Percentiles rank a stretch among this genome's conserved stretches.
phyloP scores from a whole-genome alignment of 2,113 vertebrate species.

The Acanthisitta chloris region DNA sequence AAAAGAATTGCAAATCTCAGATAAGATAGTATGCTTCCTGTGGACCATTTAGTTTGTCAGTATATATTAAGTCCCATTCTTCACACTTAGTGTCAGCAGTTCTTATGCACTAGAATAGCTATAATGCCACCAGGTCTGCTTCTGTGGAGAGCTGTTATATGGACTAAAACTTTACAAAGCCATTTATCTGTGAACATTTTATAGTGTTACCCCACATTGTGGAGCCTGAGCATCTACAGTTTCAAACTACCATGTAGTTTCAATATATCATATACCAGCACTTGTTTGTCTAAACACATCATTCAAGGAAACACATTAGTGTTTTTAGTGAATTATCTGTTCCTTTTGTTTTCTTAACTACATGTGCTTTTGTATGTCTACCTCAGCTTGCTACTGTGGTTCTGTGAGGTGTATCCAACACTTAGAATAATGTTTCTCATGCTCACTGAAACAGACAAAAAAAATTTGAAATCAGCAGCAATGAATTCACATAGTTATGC shows the following conservation, averaged over 20 bases:
- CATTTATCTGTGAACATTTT: conserved; percentile 18
- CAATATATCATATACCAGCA: conserved; percentile 10
- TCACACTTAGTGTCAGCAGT: not conserved
- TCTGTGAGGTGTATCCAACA: conserved; percentile 37
- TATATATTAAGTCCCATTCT: not conserved
- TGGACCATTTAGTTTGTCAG: not conserved
- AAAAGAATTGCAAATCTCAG: not conserved
- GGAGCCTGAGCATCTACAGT: not conserved
- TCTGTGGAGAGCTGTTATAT: not conserved
- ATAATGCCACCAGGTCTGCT: not conserved
- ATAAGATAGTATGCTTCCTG: not conserved
- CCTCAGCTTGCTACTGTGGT: conserved; percentile 28
- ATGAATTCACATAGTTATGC: not conserved
- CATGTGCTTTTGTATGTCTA: conserved; percentile 25
- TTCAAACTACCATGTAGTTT: conserved; percentile 33
- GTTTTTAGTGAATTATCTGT: conserved; percentile 57
- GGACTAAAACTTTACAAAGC: conserved; percentile 24
- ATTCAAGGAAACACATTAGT: conserved; percentile 44
- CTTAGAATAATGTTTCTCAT: conserved; percentile 10
- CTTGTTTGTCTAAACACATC: conserved; percentile 55
- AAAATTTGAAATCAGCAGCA: not conserved
- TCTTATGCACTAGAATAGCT: not conserved
- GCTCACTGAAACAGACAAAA: conserved; percentile 14
- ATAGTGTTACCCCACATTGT: not conserved
- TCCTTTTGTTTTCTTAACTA: conserved; percentile 53